These are phyloP conservation scores for Micropoecilia bifurca DNA, from an alignment of 2,797 vertebrate species.

Conservation along the genomic window DNA sequence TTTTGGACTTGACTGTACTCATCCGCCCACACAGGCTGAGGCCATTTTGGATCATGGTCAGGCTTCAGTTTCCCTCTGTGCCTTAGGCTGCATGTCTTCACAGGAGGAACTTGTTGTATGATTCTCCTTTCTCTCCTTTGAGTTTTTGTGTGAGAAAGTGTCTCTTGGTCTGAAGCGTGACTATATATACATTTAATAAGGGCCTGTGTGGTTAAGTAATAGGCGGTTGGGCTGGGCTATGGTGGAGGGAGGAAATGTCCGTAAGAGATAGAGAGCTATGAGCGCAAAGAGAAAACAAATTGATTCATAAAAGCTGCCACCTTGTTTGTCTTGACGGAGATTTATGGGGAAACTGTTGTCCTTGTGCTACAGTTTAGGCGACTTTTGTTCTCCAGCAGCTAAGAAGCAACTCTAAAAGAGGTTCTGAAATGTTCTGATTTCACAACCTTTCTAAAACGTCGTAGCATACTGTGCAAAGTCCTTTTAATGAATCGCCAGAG, in stretches of 20 bases:
- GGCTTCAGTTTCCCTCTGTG: constrained; percentile 46
- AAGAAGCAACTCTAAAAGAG: no score
- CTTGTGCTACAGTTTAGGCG: neutral
- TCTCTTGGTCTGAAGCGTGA: constrained; percentile 75
- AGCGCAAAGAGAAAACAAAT: constrained; percentile 72
- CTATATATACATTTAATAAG: constrained; percentile 89
- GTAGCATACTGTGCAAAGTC: neutral
- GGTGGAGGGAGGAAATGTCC: constrained; percentile 76
- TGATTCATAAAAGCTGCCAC: constrained; percentile 64
- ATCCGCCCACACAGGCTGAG: constrained; percentile 57
- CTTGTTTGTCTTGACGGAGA: constrained; percentile 55
- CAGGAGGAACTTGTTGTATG: constrained; percentile 51
- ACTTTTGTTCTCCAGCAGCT: constrained; percentile 28
- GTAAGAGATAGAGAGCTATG: constrained; percentile 69
- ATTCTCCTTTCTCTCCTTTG: constrained; percentile 51
- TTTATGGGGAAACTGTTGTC: constrained; percentile 17
- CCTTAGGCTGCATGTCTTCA: constrained; percentile 37
- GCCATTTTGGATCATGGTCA: constrained; percentile 69
- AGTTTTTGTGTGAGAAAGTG: constrained; percentile 78
- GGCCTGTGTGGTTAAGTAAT: constrained; percentile 82
- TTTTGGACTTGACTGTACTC: constrained; percentile 59
- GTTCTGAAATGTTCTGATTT: neutral
- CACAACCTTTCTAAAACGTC: neutral
- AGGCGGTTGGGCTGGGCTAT: constrained; percentile 75
- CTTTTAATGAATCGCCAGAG: neutral